Evolutionary conservation across 2,113 vertebrate genomes (phyloP).

Genomic region (Nothocercus julius): DNA sequence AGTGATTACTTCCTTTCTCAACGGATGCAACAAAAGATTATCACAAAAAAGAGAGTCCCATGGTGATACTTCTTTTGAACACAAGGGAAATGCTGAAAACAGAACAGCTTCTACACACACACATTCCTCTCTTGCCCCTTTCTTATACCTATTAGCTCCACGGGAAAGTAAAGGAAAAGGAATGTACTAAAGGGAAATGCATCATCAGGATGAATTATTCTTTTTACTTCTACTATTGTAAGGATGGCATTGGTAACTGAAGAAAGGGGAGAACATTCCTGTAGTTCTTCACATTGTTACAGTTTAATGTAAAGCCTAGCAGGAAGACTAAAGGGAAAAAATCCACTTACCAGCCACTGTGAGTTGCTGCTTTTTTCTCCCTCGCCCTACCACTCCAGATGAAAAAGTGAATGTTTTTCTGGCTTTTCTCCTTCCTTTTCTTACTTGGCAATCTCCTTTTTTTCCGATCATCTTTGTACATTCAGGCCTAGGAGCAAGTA

Average conservation of each 20-base stretch:
- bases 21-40: conserved; percentile 76
- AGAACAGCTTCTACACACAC: conserved; percentile 60
- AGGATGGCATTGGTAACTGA: conserved; percentile 53
- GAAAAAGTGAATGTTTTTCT: background rate
- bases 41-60: conserved; percentile 38
- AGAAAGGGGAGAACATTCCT: conserved; percentile 41
- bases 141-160: conserved; percentile 69
- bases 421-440: background rate
- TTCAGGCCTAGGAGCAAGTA: background rate
- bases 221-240: conserved; percentile 54
- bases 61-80: conserved; percentile 69
- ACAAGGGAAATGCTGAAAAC: conserved; percentile 63
- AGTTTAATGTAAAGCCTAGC: conserved; percentile 11
- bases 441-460: background rate
- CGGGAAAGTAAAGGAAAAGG: conserved; percentile 60
- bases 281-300: conserved; percentile 6
- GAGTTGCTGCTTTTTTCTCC: background rate
- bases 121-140: conserved; percentile 65
- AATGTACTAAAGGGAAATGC: conserved; percentile 57
- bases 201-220: conserved; percentile 66
- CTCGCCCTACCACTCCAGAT: background rate
- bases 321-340: background rate
- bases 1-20: conserved; percentile 80
- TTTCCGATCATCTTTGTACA: background rate
- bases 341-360: background rate